These are phyloP conservation scores for Empis livida DNA, from an alignment of 2,888 invertebrate genomes.

Conservation along the genomic window DNA sequence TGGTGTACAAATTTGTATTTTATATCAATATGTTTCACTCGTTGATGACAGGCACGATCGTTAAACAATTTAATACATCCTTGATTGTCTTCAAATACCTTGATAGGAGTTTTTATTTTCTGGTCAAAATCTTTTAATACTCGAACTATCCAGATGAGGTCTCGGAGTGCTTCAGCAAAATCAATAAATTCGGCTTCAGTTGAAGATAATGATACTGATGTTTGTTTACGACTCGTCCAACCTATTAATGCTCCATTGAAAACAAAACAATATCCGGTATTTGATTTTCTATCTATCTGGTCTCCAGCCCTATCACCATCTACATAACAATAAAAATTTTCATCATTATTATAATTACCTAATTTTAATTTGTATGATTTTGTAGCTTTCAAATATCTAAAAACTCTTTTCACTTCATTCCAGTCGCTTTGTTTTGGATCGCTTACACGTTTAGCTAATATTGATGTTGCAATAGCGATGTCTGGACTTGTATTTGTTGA, in stretches of 20 bases:
- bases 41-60: not conserved
- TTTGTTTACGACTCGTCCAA: conserved; percentile 17
- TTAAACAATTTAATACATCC: not conserved
- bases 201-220: not conserved
- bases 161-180: not conserved
- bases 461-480: conserved; percentile 11
- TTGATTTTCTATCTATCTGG: conserved; percentile 16
- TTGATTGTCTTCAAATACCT: not conserved
- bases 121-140: not conserved
- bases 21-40: not conserved
- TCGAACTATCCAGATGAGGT: not conserved
- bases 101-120: not conserved
- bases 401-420: conserved; percentile 7
- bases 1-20: not conserved
- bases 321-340: not conserved
- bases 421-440: conserved; percentile 5
- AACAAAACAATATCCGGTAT: conserved; percentile 16
- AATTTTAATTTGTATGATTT: not conserved
- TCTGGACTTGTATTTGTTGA: conserved; percentile 14
- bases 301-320: conserved; percentile 19
- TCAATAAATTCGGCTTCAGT: not conserved
- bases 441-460: conserved; percentile 9
- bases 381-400: conserved; percentile 14
- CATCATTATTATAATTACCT: not conserved
- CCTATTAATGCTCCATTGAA: conserved; percentile 11